Base-by-base conservation (phyloP, 2,797 vertebrate species). In the Rhinichthys osculus region DNA sequence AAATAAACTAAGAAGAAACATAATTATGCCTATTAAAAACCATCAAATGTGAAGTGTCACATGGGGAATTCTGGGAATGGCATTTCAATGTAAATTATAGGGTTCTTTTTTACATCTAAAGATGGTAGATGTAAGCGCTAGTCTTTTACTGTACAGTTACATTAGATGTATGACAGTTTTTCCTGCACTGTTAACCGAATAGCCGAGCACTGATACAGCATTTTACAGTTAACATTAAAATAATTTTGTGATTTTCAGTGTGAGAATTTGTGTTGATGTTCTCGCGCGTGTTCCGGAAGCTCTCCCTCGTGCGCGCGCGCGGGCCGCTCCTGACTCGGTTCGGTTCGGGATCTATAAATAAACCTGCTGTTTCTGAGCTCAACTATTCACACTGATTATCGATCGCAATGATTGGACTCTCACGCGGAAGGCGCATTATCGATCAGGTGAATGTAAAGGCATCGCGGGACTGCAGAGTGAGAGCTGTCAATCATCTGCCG, bases 321-420 rank as follows among this genome's bases (percentile, higher is more conserved):
- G 62, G 62, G 62, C 62, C 62, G 62, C 62, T 66, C 62, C 62
- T 66, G 62, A 17, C 10, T 66, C 35, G 82, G 85, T 50, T 79
- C 74, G 62, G 77, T 83, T 81, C 83, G 50, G 44, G 21, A 67
- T 81, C 86, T 85, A 87, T 77, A 84, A 87, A 87, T 87, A 85
- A 85, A 42, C 44, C 40, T 50, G 52, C 59, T 54, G 69, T 74
- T 74, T n/a, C 81, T 23, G 81, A 44, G 69, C 54, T 21, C 6
- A 14, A 44, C 57, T 23, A 9, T 59, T 16, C 57, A 23, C 13
- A 10, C 76, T 8, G 50, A 38, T 40, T 16, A 62, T 40, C 23
- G 76, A 38, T 57, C 77, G 14, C 76, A 5, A 0, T 16, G 57
- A 30, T 30, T 3, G 6, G 59, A 6, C 11, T 6, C 5, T 13